Conservation (phyloP, 1,140 invertebrate species). For the Sycophila sp. region DNA sequence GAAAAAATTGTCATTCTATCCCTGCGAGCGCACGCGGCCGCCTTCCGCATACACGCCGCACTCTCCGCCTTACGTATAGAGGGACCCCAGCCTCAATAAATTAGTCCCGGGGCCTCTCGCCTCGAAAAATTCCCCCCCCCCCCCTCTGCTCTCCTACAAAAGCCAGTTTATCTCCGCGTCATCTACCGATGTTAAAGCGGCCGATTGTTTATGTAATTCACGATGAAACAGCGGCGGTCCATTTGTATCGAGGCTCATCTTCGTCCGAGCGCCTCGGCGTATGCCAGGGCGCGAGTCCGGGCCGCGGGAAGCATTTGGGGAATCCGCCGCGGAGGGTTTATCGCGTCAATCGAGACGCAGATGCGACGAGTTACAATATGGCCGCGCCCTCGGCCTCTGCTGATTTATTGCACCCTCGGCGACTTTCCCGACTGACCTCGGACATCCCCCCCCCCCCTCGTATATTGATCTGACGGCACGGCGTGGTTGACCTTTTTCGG, state of each 20-base stretch:
- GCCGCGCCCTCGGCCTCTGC: background rate
- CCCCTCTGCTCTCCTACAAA: background rate
- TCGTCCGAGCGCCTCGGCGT: background rate
- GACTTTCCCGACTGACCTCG: background rate
- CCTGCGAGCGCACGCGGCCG: slow-evolving; percentile 15
- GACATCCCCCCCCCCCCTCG: background rate
- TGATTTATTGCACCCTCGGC: background rate
- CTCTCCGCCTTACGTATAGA: slow-evolving; percentile 29
- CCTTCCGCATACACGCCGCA: slow-evolving; percentile 2
- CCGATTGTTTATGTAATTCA: slow-evolving; percentile 47
- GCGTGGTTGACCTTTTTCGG: slow-evolving; percentile 2
- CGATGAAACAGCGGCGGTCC: slow-evolving; percentile 44
- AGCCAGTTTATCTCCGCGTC: background rate
- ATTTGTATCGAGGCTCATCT: slow-evolving; percentile 10
- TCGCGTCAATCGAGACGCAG: slow-evolving; percentile 18
- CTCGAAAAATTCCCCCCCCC: background rate
- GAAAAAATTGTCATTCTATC: slow-evolving; percentile 39
- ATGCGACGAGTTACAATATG: background rate
- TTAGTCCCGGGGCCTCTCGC: slow-evolving; percentile 15
- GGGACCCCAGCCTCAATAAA: slow-evolving; percentile 35
- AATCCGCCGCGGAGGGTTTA: slow-evolving; percentile 19
- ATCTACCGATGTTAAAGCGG: slow-evolving; percentile 40
- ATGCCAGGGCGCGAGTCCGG: background rate
- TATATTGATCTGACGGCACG: too few species aligned
- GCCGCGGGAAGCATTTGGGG: slow-evolving; percentile 8